A percentile compares a stretch with the other conserved stretches of the same genome.
Evolutionary conservation across 2,113 vertebrate genomes (phyloP).

Genomic region (Chrysemys picta): DNA sequence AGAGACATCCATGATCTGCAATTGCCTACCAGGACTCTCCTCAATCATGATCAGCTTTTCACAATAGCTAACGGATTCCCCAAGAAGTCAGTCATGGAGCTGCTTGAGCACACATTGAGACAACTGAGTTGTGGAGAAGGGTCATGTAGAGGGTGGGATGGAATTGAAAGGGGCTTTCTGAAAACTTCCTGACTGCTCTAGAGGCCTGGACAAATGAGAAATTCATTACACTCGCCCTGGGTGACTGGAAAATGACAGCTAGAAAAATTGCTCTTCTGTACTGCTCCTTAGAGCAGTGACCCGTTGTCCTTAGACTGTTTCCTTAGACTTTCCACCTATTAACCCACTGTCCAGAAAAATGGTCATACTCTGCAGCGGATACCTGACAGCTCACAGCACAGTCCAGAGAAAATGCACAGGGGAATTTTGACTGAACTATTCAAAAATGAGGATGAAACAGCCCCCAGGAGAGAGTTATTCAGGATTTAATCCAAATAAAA

Average conservation of each 20-base stretch:
- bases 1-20: background rate
- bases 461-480: constrained; percentile 16
- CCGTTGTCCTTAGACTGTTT: background rate
- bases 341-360: background rate
- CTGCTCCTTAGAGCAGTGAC: background rate
- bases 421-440: constrained; percentile 24
- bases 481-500: constrained; percentile 10
- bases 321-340: background rate
- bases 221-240: background rate
- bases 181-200: background rate
- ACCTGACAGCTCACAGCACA: background rate
- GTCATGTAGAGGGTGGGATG: background rate
- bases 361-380: background rate
- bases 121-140: background rate
- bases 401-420: background rate
- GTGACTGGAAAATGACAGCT: background rate
- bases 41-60: fast-evolving
- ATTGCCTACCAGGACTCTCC: fast-evolving
- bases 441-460: constrained; percentile 29
- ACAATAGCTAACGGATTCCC: background rate
- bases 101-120: background rate
- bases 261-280: background rate
- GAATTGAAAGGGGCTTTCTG: background rate
- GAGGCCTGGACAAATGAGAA: background rate
- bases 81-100: background rate